Percentiles rank a stretch among this genome's conserved stretches.
Conservation (phyloP, 2,888 invertebrate species). For the Villa cingulata region DNA sequence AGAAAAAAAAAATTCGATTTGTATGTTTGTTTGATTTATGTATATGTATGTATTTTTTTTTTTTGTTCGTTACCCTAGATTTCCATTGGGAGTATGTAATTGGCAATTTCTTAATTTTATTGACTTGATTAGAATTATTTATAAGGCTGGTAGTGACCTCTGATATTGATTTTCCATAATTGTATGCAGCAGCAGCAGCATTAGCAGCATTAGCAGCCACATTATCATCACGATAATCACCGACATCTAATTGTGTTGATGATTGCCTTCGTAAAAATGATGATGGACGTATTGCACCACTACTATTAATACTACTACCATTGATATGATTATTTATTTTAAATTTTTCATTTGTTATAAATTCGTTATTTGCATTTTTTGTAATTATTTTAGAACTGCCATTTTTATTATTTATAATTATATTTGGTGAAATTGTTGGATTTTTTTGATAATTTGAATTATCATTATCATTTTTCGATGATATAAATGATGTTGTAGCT, state of each 20-base stretch:
- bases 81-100: constrained; percentile 48
- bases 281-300: neutral
- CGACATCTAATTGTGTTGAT: constrained; percentile 12
- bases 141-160: constrained; percentile 42
- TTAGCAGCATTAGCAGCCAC: too few relatives aligned
- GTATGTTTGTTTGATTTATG: too few relatives aligned
- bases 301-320: too few relatives aligned
- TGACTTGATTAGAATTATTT: constrained; percentile 29
- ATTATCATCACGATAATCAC: constrained; percentile 10
- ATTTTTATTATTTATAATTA: too few relatives aligned
- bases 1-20: too few relatives aligned
- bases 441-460: constrained; percentile 3
- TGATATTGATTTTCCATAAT: constrained; percentile 18
- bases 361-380: neutral
- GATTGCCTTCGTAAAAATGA: neutral
- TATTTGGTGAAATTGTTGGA: neutral
- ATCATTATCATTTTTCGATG: neutral
- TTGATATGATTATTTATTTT: neutral
- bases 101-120: constrained; percentile 39
- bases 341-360: too few relatives aligned
- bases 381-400: neutral
- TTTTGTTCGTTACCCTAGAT: constrained; percentile 39
- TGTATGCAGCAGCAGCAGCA: too few relatives aligned
- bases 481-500: neutral
- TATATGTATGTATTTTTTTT: constrained; percentile 10